These are phyloP conservation scores for Agriopis marginaria DNA, from an alignment of 2,888 invertebrate genomes.

Conservation along the genomic window DNA sequence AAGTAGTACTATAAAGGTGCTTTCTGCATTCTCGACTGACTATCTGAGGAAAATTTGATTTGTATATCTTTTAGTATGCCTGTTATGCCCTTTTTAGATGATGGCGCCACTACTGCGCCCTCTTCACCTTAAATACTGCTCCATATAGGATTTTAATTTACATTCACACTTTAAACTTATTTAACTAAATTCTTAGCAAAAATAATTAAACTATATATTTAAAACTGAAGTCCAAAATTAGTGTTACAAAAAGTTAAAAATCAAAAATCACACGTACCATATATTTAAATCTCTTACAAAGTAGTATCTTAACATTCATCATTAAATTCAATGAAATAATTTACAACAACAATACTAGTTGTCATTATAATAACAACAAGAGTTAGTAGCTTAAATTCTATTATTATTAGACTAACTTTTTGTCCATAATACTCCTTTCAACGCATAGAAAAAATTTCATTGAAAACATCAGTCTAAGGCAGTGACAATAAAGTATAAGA, in stretches of 20 bases:
- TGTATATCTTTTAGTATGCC: no score
- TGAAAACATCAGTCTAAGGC: constrained; percentile 84
- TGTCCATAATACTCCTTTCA: constrained; percentile 73
- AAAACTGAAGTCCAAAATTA: constrained; percentile 63
- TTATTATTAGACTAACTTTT: constrained; percentile 65
- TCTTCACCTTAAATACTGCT: constrained; percentile 67
- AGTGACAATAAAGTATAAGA: constrained; percentile 76
- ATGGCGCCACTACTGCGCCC: no score
- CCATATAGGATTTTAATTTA: constrained; percentile 56
- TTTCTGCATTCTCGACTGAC: no score
- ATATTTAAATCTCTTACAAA: constrained; percentile 60
- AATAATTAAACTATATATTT: constrained; percentile 51
- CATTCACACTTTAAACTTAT: constrained; percentile 64
- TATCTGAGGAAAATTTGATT: no score
- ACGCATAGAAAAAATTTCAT: constrained; percentile 62
- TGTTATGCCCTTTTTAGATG: no score
- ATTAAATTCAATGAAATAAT: constrained; percentile 81
- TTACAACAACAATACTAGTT: constrained; percentile 78
- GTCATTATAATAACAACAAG: constrained; percentile 79
- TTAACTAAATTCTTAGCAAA: constrained; percentile 41
- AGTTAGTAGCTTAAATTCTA: constrained; percentile 69
- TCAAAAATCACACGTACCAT: constrained; percentile 76
- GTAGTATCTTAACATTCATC: constrained; percentile 68
- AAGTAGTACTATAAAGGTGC: no score
- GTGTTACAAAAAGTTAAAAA: constrained; percentile 69